Conservation (phyloP, 2,797 vertebrate genomes). For the Gambusia yucatana region DNA sequence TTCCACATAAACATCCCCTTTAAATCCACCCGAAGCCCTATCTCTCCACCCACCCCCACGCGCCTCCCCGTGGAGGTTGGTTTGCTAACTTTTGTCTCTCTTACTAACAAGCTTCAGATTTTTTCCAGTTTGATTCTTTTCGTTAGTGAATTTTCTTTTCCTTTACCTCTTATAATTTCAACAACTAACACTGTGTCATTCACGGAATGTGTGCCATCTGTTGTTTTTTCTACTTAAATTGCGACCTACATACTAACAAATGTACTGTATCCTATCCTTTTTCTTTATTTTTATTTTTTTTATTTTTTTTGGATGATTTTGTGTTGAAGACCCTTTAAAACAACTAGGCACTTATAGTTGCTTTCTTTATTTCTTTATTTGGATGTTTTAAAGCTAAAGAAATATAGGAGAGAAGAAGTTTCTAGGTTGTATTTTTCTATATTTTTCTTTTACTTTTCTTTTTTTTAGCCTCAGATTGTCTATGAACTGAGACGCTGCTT, state of each 20-base stretch:
- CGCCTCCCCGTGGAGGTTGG: constrained; percentile 69
- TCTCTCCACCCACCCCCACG: constrained; percentile 14
- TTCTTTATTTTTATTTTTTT: constrained; percentile 48
- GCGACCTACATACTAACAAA: constrained; percentile 88
- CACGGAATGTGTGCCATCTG: constrained; percentile 90
- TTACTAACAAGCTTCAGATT: constrained; percentile 85
- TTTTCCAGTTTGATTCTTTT: constrained; percentile 78
- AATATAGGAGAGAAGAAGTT: constrained; percentile 25
- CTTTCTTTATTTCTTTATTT: constrained; percentile 82
- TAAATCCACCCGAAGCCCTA: constrained; percentile 54
- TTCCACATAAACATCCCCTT: constrained; percentile 50
- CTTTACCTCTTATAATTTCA: constrained; percentile 76
- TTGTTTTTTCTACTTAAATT: constrained; percentile 86
- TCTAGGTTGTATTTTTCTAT: constrained; percentile 33
- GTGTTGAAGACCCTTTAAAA: constrained; percentile 66
- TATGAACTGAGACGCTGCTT: constrained; percentile 51
- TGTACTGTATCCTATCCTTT: constrained; percentile 76
- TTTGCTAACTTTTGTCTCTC: constrained; percentile 86
- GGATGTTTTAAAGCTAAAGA: constrained; percentile 62
- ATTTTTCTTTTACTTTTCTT: constrained; percentile 34
- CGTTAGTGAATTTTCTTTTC: constrained; percentile 75
- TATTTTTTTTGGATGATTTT: constrained; percentile 27
- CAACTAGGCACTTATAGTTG: constrained; percentile 55
- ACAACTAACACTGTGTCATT: constrained; percentile 91
- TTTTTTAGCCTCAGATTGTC: constrained; percentile 31